A percentile compares a stretch with the other conserved stretches of the same genome.
Evolutionary conservation across 2,888 invertebrate genomes (phyloP).

Genomic region (Philereme vetulata): DNA sequence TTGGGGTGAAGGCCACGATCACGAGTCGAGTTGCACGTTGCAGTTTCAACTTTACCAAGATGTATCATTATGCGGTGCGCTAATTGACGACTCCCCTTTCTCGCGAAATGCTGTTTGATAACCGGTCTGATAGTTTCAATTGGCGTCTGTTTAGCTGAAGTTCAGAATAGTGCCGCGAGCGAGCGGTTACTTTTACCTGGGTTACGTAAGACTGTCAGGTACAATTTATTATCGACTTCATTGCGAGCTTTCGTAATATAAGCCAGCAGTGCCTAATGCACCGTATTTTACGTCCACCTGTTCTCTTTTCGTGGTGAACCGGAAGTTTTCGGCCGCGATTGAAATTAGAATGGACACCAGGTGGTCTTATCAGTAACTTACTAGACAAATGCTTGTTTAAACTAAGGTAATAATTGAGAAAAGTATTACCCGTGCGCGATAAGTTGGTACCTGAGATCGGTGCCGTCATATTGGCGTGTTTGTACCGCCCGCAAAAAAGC

Average conservation of each 20-base stretch:
- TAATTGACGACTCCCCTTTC: conserved; percentile 35
- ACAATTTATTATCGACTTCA: conserved; percentile 78
- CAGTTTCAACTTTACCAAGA: conserved; percentile 35
- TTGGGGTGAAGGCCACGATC: conserved; percentile 64
- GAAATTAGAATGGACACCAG: conserved; percentile 8
- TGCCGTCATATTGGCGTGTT: no score
- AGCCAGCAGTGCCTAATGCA: conserved; percentile 60
- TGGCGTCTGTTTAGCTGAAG: conserved; percentile 57
- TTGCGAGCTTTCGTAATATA: conserved; percentile 79
- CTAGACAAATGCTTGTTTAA: not conserved
- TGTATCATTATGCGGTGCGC: conserved; percentile 28
- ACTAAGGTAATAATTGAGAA: not conserved
- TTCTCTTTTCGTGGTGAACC: conserved; percentile 53
- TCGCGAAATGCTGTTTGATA: conserved; percentile 18
- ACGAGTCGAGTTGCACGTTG: conserved; percentile 41
- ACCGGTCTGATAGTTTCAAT: conserved; percentile 24
- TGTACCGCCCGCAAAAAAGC: no score
- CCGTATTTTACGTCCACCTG: conserved; percentile 53
- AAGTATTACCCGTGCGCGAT: no score
- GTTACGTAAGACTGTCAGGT: conserved; percentile 73
- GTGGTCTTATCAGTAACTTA: conserved; percentile 4
- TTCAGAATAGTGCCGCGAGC: conserved; percentile 70
- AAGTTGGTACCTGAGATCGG: no score
- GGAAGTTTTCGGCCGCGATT: conserved; percentile 46
- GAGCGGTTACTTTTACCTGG: conserved; percentile 78